Percentiles rank a stretch among this genome's conserved stretches.
Conservation (phyloP, 2,113 vertebrate genomes). For the Triplophysa tibetana region DNA sequence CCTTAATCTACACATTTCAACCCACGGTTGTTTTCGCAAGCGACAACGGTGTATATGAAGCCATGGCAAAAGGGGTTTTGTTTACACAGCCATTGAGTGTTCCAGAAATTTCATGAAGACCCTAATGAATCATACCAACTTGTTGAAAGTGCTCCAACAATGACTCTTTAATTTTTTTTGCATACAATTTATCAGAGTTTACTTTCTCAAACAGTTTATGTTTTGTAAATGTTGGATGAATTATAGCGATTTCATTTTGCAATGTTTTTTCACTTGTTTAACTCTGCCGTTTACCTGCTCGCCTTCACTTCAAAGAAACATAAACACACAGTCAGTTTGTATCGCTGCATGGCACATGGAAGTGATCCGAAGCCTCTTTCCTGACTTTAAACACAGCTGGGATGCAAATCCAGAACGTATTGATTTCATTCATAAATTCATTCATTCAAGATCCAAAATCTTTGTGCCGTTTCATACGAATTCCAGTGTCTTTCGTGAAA, state of each 20-base stretch:
- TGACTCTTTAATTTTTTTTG: too few relatives aligned
- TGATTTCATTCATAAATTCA: background rate
- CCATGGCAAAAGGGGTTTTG: too few relatives aligned
- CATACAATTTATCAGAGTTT: background rate
- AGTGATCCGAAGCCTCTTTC: background rate
- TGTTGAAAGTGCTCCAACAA: too few relatives aligned
- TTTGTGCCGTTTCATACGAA: background rate
- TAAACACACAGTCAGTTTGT: conserved; percentile 29
- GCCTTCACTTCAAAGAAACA: background rate
- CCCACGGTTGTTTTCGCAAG: too few relatives aligned
- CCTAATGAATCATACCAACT: too few relatives aligned
- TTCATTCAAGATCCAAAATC: background rate
- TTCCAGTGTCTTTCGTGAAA: background rate
- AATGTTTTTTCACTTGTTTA: conserved; percentile 24
- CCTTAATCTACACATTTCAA: too few relatives aligned
- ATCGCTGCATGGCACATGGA: conserved; percentile 31
- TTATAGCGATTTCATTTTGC: conserved; percentile 7
- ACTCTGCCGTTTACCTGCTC: background rate
- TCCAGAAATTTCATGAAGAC: too few relatives aligned
- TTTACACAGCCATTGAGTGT: too few relatives aligned
- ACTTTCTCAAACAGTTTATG: background rate
- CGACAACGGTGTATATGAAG: too few relatives aligned
- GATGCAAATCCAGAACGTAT: conserved; percentile 11
- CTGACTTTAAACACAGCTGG: conserved; percentile 30
- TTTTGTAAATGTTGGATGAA: conserved; percentile 21